Evolutionary conservation across 2,888 invertebrate species (phyloP).

Genomic region (Hypselothyrea guttata): DNA sequence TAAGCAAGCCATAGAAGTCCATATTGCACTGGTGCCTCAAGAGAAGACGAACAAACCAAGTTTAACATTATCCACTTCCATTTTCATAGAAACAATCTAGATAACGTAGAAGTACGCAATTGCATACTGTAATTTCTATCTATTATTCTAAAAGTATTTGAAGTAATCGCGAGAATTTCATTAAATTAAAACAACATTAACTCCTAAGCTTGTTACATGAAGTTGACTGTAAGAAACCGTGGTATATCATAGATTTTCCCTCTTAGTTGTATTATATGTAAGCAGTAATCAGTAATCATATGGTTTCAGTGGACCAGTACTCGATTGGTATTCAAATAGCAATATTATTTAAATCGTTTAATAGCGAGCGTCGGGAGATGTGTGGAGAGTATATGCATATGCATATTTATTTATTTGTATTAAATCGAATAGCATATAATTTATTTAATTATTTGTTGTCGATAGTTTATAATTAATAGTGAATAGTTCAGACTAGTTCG

Average conservation of each 20-base stretch:
- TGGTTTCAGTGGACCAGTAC: constrained; percentile 33
- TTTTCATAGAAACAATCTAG: background rate
- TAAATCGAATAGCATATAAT: constrained; percentile 14
- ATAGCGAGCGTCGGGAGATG: background rate
- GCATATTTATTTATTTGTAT: constrained; percentile 43
- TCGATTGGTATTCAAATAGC: constrained; percentile 47
- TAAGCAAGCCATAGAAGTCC: constrained; percentile 46
- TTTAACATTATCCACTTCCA: constrained; percentile 30
- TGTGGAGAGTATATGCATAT: background rate
- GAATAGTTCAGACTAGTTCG: too few species aligned
- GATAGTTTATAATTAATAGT: too few species aligned
- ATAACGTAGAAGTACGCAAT: too few species aligned
- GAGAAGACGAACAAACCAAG: constrained; percentile 1
- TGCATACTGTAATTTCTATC: constrained; percentile 53
- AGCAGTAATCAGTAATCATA: background rate
- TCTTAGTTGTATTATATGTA: background rate
- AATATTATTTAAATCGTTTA: constrained; percentile 32
- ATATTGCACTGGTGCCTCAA: constrained; percentile 41
- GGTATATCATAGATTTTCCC: too few species aligned
- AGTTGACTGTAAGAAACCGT: constrained; percentile 15
- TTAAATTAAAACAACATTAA: too few species aligned
- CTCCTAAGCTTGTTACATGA: constrained; percentile 37
- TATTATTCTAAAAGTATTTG: constrained; percentile 26
- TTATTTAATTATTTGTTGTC: background rate
- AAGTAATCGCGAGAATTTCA: constrained; percentile 32